Evolutionary conservation across 1,140 invertebrate species (phyloP).

Genomic region (Branchinecta lindahli): DNA sequence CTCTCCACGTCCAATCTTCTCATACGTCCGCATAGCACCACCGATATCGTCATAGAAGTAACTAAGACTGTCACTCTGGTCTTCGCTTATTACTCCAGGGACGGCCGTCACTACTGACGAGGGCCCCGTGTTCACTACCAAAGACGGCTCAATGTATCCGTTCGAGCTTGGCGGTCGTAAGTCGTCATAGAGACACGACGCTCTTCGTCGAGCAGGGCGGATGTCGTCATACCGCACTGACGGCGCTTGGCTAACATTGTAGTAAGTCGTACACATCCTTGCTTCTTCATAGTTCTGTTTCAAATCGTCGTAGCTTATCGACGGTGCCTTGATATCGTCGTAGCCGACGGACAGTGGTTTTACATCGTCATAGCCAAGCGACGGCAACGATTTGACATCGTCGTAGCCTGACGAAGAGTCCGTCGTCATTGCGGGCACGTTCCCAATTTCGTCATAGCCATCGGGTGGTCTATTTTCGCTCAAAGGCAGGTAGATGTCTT

Average conservation of each 20-base stretch:
- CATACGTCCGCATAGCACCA: slow-evolving; percentile 21
- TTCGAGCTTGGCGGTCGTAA: slow-evolving; percentile 13
- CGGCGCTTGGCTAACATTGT: slow-evolving; percentile 24
- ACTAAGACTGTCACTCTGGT: slow-evolving; percentile 25
- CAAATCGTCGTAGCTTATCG: slow-evolving; percentile 22
- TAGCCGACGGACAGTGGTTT: slow-evolving; percentile 23
- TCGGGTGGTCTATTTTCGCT: slow-evolving; percentile 11
- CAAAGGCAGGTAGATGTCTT: neutral
- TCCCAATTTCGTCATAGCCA: slow-evolving; percentile 24
- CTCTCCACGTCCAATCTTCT: neutral
- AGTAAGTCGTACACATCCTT: slow-evolving; percentile 22
- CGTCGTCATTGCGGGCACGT: slow-evolving; percentile 19
- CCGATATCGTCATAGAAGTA: slow-evolving; percentile 26
- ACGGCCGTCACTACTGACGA: slow-evolving; percentile 21
- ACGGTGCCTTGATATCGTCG: slow-evolving; percentile 24
- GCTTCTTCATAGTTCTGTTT: slow-evolving; percentile 22
- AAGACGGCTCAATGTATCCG: slow-evolving; percentile 17
- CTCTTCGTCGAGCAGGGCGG: slow-evolving; percentile 20
- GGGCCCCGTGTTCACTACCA: neutral
- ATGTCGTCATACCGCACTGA: slow-evolving; percentile 23
- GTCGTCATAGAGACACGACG: slow-evolving; percentile 25
- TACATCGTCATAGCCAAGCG: slow-evolving; percentile 23
- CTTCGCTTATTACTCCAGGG: slow-evolving; percentile 24
- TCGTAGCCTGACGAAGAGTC: slow-evolving; percentile 21
- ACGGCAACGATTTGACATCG: slow-evolving; percentile 23